Conservation (phyloP, 37 sponge, comb jelly and placozoan genomes). For the Cliona cf. orientalis region DNA sequence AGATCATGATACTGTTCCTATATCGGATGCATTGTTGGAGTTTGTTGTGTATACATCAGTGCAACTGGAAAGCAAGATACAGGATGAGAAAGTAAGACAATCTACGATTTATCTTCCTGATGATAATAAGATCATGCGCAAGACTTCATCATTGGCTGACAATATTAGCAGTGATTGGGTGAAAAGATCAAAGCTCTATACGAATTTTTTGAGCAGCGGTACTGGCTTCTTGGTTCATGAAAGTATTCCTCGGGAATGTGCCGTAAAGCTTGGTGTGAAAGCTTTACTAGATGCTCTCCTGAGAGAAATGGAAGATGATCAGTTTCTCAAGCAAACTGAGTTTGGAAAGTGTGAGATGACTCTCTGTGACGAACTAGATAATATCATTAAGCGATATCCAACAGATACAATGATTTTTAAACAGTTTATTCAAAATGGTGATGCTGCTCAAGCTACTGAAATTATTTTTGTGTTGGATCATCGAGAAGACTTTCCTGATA, state of each 20-base stretch:
- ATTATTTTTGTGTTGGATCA: slow-evolving; percentile 75
- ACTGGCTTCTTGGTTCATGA: slow-evolving; percentile 30
- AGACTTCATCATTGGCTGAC: slow-evolving; percentile 27
- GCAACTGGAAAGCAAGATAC: not conserved
- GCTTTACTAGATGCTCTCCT: slow-evolving; percentile 35
- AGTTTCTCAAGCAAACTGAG: slow-evolving; percentile 51
- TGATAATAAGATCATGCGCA: slow-evolving; percentile 46
- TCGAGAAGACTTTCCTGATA: slow-evolving; percentile 20
- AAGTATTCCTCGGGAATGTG: slow-evolving; percentile 22
- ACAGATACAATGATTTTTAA: slow-evolving; percentile 66
- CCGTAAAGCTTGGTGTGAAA: slow-evolving; percentile 38
- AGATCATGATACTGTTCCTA: slow-evolving; percentile 6
- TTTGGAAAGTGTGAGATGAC: slow-evolving; percentile 84
- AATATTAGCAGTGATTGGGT: slow-evolving; percentile 20
- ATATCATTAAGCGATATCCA: slow-evolving; percentile 68
- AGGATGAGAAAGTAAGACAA: not conserved
- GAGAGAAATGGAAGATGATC: slow-evolving; percentile 38
- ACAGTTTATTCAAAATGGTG: slow-evolving; percentile 86
- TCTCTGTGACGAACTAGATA: slow-evolving; percentile 67
- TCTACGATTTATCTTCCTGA: slow-evolving; percentile 60
- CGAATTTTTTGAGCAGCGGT: slow-evolving; percentile 8
- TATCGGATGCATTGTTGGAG: slow-evolving; percentile 11
- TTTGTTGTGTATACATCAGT: slow-evolving; percentile 1
- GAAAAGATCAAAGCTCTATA: not conserved
- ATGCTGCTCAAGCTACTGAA: slow-evolving; percentile 79